Evolutionary conservation across 2,888 invertebrate species (phyloP), one percentile per base, ranked within the genome.

Genomic region (Bombyx huttoni): DNA sequence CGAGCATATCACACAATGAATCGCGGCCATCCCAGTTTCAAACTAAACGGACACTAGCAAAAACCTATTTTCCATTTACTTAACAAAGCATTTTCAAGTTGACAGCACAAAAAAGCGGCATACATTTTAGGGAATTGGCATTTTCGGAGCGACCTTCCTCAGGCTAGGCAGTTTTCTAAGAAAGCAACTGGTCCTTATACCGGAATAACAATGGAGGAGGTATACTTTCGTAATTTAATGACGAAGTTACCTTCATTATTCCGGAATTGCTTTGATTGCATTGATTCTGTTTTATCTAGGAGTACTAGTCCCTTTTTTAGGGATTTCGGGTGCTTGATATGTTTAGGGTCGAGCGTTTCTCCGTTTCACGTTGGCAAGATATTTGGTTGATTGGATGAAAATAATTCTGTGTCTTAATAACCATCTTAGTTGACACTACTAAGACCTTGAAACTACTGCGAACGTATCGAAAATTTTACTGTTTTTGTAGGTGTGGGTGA

Each of bases 51-150:
- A 5, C 7, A 10, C 40, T 12, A 40, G 40, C 12, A 40, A 12
- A 24, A 40, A 40, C 40, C 40, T 40, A 40, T 40, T 40, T 24
- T 12, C 40, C 40, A 40, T 40, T 40, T 40, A 40, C 40, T 40
- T 40, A 33, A 51, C 50, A 51, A 47, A 47, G 34, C 50, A 47
- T 10, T 46, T 46, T 14, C 34, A 13, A 47, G 14, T 7, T 13
- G 50, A 51, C 34, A 49, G 49, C 9, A 35, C 34, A 49, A 49
- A 49, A 49, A 49, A 49, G 13, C 13, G n/a, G 40, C 40, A 40
- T 12, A 13, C 49, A 49, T 48, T 48, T n/a, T 40, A 40, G 40
- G 8, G 7, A 40, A 40, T 40, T 40, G 40, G 40, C 40, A 40
- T 40, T 40, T 40, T 40, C 40, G 12, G 7, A 40, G 40, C 40